Conservation (phyloP, 2,797 vertebrate species). For the Neoniphon sammara region DNA sequence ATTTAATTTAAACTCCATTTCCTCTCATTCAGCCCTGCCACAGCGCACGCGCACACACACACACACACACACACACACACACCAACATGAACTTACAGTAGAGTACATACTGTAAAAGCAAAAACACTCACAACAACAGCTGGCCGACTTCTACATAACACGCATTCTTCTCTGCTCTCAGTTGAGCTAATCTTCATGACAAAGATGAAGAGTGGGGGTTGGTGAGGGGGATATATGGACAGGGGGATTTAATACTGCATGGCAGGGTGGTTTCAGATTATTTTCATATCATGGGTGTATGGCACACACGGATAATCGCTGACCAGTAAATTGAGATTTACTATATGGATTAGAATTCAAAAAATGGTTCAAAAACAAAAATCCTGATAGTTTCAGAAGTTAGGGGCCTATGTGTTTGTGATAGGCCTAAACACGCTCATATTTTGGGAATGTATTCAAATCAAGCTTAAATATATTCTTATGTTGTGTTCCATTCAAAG, state of each 20-base stretch:
- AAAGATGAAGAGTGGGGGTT: slow-evolving; percentile 63
- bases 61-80: slow-evolving; percentile 17
- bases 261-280: slow-evolving; percentile 43
- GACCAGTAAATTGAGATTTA: slow-evolving; percentile 43
- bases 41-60: slow-evolving; percentile 16
- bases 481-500: no score
- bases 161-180: slow-evolving; percentile 44
- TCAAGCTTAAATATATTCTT: no score
- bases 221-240: slow-evolving; percentile 57
- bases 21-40: neutral
- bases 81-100: slow-evolving; percentile 15
- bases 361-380: slow-evolving; percentile 27
- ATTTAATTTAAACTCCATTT: slow-evolving; percentile 34
- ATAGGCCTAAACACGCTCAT: no score
- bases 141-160: slow-evolving; percentile 71
- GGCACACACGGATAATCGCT: slow-evolving; percentile 46
- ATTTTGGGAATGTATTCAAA: no score
- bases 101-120: neutral
- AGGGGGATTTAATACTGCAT: slow-evolving; percentile 51
- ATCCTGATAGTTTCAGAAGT: neutral
- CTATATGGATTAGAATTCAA: slow-evolving; percentile 2
- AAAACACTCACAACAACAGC: slow-evolving; percentile 65
- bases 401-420: neutral
- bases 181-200: slow-evolving; percentile 72
- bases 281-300: slow-evolving; percentile 39